Base-by-base conservation (phyloP, 2,113 vertebrate species). In the Podocnemis expansa region DNA sequence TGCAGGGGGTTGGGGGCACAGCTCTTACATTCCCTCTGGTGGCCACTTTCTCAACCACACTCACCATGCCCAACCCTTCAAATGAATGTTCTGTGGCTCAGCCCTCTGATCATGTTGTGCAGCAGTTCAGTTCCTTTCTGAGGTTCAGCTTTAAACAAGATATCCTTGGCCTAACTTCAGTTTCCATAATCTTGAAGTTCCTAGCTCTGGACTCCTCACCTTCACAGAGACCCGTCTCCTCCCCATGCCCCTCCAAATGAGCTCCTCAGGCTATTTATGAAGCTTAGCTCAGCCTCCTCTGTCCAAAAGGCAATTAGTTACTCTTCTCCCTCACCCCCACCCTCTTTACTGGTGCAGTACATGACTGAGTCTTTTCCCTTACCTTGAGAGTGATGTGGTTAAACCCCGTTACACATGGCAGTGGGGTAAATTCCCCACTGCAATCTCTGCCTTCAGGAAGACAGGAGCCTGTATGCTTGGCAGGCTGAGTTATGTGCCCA, bases 401-500 rank as follows among this genome's bases (percentile, higher is more conserved):
- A 70, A 38, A 4, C n/a, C 58, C n/a, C 63, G 22, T 38, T 34
- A 19, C 60, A 67, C 8, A n/a, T 67, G 60, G 34, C 34, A 67
- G n/a, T n/a, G 60, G 6, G 60, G 60, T n/a, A 67, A 67, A 31
- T 17, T 67, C 60, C 16, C 14, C 60, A 67, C 60, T 19, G 63
- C n/a, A 4, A 11, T 34, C 63, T 5, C 34, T 70, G 63, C 63
- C 24, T 0, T 5, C 14, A 31, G 3, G 38, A 19, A 0, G 73
- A 51, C 54, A 19, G 22, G 49, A 67, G 49, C 6, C 78, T 13
- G 52, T 1, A 86, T 54, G 58, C 75, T 49, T 27, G 67, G 80
- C 25, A 76, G 56, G 0, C 14, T 76, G 25, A 49, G 3, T 75
- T 13, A 38, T n/a, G 11, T 54, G 38, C 16, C 38, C 63, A 70